These are phyloP conservation scores for Leucoma salicis DNA, from an alignment of 2,888 invertebrate species.

Conservation along the genomic window DNA sequence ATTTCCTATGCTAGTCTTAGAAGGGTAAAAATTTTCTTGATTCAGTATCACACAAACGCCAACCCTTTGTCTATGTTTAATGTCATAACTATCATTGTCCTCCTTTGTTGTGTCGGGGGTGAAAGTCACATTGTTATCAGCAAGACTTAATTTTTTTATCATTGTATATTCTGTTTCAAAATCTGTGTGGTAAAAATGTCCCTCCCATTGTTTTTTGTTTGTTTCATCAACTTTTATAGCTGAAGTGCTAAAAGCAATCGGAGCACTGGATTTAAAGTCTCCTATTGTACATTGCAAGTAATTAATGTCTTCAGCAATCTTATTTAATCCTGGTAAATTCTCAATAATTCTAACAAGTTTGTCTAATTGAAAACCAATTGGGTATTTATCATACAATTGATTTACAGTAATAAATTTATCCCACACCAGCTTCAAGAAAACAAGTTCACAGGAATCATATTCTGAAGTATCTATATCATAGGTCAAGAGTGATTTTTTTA, in stretches of 20 bases:
- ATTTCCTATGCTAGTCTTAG: slow-evolving; percentile 54
- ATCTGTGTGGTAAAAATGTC: slow-evolving; percentile 27
- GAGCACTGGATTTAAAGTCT: slow-evolving; percentile 15
- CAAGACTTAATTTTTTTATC: slow-evolving; percentile 42
- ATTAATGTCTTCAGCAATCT: slow-evolving; percentile 46
- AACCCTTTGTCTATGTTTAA: slow-evolving; percentile 55
- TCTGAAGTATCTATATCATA: slow-evolving; percentile 54
- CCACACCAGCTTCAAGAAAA: slow-evolving; percentile 64
- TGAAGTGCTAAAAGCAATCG: slow-evolving; percentile 27
- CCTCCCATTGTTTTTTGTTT: slow-evolving; percentile 10
- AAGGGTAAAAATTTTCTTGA: slow-evolving; percentile 66
- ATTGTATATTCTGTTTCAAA: slow-evolving; percentile 47
- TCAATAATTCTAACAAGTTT: slow-evolving; percentile 56
- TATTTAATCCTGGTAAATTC: slow-evolving; percentile 47
- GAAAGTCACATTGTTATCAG: slow-evolving; percentile 32
- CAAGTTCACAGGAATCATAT: slow-evolving; percentile 60
- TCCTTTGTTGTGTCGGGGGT: slow-evolving; percentile 51
- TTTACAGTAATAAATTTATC: slow-evolving; percentile 55
- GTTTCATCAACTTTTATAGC: slow-evolving; percentile 25
- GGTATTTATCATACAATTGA: slow-evolving; percentile 33
- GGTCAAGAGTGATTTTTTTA: slow-evolving; percentile 56
- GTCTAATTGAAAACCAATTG: slow-evolving; percentile 35
- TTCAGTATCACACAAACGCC: slow-evolving; percentile 72
- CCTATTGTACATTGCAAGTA: slow-evolving; percentile 43
- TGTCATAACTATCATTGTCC: slow-evolving; percentile 48